Evolutionary conservation across 2,113 vertebrate genomes (phyloP).

Genomic region (Podarcis muralis): DNA sequence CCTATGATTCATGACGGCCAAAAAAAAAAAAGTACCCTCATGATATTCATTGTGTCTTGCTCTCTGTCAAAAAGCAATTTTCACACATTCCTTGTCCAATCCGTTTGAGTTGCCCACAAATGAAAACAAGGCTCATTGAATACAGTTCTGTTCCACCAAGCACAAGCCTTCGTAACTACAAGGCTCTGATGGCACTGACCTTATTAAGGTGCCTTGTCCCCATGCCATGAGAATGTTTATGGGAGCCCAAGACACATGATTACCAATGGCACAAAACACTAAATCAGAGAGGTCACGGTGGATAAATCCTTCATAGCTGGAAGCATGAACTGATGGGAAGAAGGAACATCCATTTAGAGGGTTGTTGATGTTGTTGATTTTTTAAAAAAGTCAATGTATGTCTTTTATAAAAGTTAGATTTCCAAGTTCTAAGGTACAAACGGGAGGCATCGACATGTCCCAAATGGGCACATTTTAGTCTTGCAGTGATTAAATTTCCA

Average conservation of each 20-base stretch:
- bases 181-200: neutral
- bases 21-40: slow-evolving; percentile 1
- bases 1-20: slow-evolving; percentile 30
- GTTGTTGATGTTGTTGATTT: neutral
- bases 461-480: neutral
- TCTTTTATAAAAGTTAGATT: neutral
- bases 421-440: no score
- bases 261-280: neutral
- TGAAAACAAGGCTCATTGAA: slow-evolving; percentile 15
- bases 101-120: neutral
- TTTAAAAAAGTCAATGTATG: neutral
- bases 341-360: neutral
- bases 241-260: neutral
- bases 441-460: no score
- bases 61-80: slow-evolving; percentile 22
- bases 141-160: neutral
- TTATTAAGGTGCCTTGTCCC: neutral
- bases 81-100: slow-evolving; percentile 24
- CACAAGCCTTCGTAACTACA: neutral
- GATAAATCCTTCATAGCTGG: neutral
- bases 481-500: neutral
- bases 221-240: neutral
- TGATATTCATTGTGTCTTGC: neutral
- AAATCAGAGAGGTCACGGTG: neutral
- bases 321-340: neutral